Base-by-base conservation (phyloP, 2,113 vertebrate genomes). In the Chinchilla lanigera region DNA sequence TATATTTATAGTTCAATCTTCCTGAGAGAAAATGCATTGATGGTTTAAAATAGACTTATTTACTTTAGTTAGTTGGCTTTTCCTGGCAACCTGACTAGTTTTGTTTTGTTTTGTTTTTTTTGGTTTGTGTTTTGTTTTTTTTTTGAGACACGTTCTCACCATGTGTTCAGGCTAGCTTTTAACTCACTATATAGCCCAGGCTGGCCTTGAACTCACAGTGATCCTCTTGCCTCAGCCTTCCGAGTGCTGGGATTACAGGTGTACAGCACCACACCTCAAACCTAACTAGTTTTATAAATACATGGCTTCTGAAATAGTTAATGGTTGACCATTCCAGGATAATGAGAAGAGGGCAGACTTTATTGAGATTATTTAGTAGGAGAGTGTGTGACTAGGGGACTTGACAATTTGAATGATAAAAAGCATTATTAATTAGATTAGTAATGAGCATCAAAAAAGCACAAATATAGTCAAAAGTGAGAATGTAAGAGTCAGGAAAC, bases 1-100 rank as follows among this genome's bases (percentile, higher is more conserved):
- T 85, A 30, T 75, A 44, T 95, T 93, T 93, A 47, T 96, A 98
- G 96, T 96, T 96, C 58, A 90, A n/a, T 78, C 92, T 92, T 97
- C 47, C 93, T 38, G 28, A 86, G 86, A 96, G 92, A 96, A 96
- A 97, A 97, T 82, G 44, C 61, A 75, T 95, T 5, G 0, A 26
- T 13, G 84, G 41, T 54, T 94, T 93, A 90, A 96, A 94, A 88
- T 96, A 93, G 58, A 50, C 28, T 54, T 35, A 97, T 95, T 95
- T 58, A 65, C 24, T 85, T 93, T 54, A 54, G 35, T 93, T 96
- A 33, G 92, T 98, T 87, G 54, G 3, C 61, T 93, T 96, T 97
- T 96, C 28, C 93, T 97, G 93, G 88, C 65, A 2, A 61, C 67
- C 84, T 93, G 83, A 95, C 96, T 95, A 61, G 56, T 56, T 56